A percentile compares a stretch with the other conserved stretches of the same genome.
Evolutionary conservation across 2,797 vertebrate species (phyloP).

Genomic region (Sebastes goodei): DNA sequence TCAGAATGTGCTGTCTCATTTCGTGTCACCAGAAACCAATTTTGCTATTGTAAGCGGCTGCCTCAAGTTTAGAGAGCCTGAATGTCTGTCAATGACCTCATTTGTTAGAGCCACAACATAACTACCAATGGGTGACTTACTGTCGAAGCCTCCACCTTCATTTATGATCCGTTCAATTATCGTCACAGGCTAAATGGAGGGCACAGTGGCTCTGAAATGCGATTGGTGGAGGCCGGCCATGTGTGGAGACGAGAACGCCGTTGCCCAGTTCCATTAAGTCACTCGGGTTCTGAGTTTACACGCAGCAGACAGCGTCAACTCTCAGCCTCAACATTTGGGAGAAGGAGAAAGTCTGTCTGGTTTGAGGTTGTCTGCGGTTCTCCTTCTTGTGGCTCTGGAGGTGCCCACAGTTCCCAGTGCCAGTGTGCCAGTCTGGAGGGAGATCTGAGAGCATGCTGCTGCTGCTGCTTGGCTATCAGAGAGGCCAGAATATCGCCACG

Average conservation of each 20-base stretch:
- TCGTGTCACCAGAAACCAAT: not conserved
- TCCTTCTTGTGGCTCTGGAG: conserved; percentile 77
- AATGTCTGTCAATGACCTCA: conserved; percentile 70
- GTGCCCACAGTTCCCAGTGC: conserved; percentile 78
- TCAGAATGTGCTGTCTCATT: not conserved
- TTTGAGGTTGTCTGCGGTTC: conserved; percentile 81
- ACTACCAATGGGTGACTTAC: conserved; percentile 54
- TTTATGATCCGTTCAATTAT: conserved; percentile 73
- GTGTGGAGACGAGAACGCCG: conserved; percentile 49
- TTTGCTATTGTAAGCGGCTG: conserved; percentile 29
- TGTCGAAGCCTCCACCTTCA: conserved; percentile 64
- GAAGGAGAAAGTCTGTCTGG: conserved; percentile 78
- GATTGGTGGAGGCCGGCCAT: conserved; percentile 56
- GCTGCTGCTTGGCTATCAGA: conserved; percentile 72
- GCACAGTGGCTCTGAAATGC: conserved; percentile 38
- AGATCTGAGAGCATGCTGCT: conserved; percentile 70
- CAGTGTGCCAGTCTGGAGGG: conserved; percentile 76
- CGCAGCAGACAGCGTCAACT: conserved; percentile 71
- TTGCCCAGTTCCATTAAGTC: conserved; percentile 81
- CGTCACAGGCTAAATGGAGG: conserved; percentile 62
- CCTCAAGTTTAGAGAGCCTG: conserved; percentile 39
- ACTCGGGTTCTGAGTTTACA: conserved; percentile 75
- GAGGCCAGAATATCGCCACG: conserved; percentile 56
- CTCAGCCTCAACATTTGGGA: conserved; percentile 75
- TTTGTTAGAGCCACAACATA: conserved; percentile 51